Evolutionary conservation across 2,113 vertebrate genomes (phyloP).

Genomic region (Cynocephalus volans): DNA sequence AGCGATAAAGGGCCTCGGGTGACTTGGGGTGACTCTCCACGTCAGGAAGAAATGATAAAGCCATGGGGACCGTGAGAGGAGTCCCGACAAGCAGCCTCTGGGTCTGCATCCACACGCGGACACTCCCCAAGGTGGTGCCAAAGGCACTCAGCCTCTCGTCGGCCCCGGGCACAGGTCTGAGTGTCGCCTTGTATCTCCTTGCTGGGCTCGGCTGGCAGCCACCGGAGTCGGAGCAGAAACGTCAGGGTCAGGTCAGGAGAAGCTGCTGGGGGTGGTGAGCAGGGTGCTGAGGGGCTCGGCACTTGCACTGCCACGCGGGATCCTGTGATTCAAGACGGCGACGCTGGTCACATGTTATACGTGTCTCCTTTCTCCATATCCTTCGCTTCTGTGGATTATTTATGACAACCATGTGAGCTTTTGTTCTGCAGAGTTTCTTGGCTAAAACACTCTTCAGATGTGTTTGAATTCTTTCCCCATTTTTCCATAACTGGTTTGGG

Average conservation of each 20-base stretch:
- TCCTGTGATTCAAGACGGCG: neutral
- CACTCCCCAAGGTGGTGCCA: neutral
- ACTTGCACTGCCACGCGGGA: rapidly evolving
- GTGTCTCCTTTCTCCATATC: neutral
- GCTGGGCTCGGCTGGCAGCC: neutral
- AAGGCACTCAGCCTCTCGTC: neutral
- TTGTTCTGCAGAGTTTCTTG: neutral
- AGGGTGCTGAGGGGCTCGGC: neutral
- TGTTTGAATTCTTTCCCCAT: neutral
- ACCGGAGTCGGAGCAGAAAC: neutral
- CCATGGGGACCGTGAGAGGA: rapidly evolving
- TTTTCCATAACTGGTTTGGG: neutral
- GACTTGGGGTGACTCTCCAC: neutral
- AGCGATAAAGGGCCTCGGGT: neutral
- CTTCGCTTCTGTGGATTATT: neutral
- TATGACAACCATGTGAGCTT: neutral
- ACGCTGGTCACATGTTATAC: neutral
- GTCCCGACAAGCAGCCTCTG: neutral
- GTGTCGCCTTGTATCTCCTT: neutral
- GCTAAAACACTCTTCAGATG: neutral
- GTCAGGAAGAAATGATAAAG: neutral
- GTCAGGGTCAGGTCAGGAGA: neutral
- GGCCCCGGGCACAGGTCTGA: neutral
- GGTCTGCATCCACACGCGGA: neutral
- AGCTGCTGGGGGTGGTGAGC: too few relatives aligned